Evolutionary conservation across 2,797 vertebrate genomes (phyloP).

Genomic region (Gouania willdenowi): DNA sequence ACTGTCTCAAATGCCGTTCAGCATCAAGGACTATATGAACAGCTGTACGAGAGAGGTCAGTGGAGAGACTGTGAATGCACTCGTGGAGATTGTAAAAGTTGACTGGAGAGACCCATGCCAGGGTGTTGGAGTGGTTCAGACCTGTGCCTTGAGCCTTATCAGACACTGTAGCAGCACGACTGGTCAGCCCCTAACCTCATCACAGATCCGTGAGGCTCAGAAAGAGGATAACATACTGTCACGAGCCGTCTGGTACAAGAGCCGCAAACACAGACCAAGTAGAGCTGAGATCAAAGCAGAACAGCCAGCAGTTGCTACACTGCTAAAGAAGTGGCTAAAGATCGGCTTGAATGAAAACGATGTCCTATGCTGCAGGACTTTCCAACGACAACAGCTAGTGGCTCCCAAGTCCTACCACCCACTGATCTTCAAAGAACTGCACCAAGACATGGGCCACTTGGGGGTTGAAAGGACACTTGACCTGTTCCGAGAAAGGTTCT

Average conservation of each 20-base stretch:
- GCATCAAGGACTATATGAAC: too few relatives aligned
- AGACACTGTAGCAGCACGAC: neutral
- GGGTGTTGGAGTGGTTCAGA: too few relatives aligned
- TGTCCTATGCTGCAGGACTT: neutral
- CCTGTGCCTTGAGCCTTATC: neutral
- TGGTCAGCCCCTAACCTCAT: neutral
- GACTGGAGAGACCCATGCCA: too few relatives aligned
- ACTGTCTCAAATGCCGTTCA: too few relatives aligned
- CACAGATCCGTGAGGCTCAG: neutral
- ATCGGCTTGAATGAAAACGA: neutral
- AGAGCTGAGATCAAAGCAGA: neutral
- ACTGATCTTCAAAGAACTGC: neutral
- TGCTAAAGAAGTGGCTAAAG: slow-evolving; percentile 19
- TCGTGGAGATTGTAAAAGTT: too few relatives aligned
- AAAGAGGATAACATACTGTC: slow-evolving; percentile 1
- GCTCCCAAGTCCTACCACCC: neutral
- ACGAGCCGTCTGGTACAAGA: slow-evolving; percentile 13
- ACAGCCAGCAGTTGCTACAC: neutral
- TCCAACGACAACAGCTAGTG: neutral
- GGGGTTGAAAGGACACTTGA: neutral
- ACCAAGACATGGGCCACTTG: slow-evolving; percentile 6
- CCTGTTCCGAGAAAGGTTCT: slow-evolving; percentile 5
- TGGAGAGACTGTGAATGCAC: too few relatives aligned
- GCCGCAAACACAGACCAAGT: neutral
- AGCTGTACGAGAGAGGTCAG: too few relatives aligned